phyloP scores from a whole-genome alignment of 2,113 vertebrate genomes.

The Athene noctua region DNA sequence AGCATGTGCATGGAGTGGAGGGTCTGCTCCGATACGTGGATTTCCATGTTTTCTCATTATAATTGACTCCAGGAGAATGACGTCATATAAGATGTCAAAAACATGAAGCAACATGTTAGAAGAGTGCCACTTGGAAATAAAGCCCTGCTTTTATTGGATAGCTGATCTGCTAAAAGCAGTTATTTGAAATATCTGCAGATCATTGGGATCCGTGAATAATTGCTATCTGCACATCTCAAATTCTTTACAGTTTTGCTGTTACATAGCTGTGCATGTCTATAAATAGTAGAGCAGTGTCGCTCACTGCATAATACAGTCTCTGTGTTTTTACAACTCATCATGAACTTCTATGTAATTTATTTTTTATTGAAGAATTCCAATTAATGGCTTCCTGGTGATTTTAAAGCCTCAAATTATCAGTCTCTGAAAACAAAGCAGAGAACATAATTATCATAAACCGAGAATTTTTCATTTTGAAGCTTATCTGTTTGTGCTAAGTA shows the following conservation, averaged over 20 bases:
- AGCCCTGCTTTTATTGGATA: constrained; percentile 66
- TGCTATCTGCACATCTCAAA: constrained; percentile 77
- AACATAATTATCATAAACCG: constrained; percentile 88
- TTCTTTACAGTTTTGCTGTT: constrained; percentile 75
- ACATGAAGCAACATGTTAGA: constrained; percentile 55
- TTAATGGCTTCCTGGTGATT: constrained; percentile 90
- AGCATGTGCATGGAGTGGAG: neutral
- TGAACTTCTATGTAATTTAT: constrained; percentile 87
- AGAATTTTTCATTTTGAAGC: constrained; percentile 89
- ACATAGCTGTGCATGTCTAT: constrained; percentile 72
- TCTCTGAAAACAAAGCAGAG: constrained; percentile 87
- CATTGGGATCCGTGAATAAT: constrained; percentile 71
- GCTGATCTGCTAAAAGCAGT: constrained; percentile 73
- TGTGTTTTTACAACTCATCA: constrained; percentile 85
- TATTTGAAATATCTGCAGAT: constrained; percentile 76
- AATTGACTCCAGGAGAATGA: constrained; percentile 6
- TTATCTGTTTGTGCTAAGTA: constrained; percentile 89
- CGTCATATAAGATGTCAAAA: constrained; percentile 62
- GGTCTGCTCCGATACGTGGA: neutral
- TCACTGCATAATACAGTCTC: constrained; percentile 82
- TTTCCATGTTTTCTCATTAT: constrained; percentile 1
- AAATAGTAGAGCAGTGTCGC: constrained; percentile 76
- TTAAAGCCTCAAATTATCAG: constrained; percentile 90
- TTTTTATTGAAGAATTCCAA: constrained; percentile 91
- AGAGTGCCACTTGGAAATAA: constrained; percentile 68